These are phyloP conservation scores for Tillus elongatus DNA, from an alignment of 2,888 invertebrate species.

Conservation along the genomic window DNA sequence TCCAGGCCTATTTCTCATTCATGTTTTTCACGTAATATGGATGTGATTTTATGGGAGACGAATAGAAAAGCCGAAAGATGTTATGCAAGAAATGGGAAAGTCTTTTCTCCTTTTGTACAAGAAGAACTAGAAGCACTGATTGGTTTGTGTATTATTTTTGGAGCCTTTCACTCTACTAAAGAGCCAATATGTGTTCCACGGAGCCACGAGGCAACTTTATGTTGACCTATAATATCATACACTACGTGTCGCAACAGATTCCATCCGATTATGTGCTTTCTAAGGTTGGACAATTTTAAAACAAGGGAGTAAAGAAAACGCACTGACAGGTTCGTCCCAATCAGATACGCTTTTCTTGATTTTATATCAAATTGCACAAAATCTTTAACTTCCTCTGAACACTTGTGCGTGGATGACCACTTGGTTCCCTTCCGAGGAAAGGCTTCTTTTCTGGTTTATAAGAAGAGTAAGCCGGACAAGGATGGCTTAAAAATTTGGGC, in stretches of 20 bases:
- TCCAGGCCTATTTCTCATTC: too few relatives aligned
- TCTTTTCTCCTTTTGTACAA: constrained; percentile 7
- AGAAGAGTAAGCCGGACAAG: too few relatives aligned
- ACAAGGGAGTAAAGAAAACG: constrained; percentile 13
- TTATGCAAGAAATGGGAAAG: constrained; percentile 7
- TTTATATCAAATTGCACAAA: constrained; percentile 12
- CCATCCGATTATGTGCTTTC: constrained; percentile 10
- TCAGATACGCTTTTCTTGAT: constrained; percentile 12
- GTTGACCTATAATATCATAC: constrained; percentile 17
- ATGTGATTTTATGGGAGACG: constrained; percentile 9
- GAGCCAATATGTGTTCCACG: constrained; percentile 14
- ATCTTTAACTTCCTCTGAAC: constrained; percentile 7
- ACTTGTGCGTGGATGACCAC: constrained; percentile 3
- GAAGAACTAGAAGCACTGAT: constrained; percentile 6
- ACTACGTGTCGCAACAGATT: constrained; percentile 13
- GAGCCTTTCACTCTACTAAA: constrained; percentile 14
- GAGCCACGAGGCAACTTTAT: constrained; percentile 16
- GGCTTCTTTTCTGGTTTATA: too few relatives aligned
- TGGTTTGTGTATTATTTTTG: constrained; percentile 17
- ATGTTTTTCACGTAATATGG: too few relatives aligned
- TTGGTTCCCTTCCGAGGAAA: too few relatives aligned
- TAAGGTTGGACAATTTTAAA: constrained; percentile 15
- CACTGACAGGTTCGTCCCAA: constrained; percentile 10
- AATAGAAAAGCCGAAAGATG: constrained; percentile 8
- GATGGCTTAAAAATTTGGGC: constrained; percentile 8